These are phyloP conservation scores for Lacerta bilineata DNA, from an alignment of 2,797 vertebrate species.

Conservation along the genomic window DNA sequence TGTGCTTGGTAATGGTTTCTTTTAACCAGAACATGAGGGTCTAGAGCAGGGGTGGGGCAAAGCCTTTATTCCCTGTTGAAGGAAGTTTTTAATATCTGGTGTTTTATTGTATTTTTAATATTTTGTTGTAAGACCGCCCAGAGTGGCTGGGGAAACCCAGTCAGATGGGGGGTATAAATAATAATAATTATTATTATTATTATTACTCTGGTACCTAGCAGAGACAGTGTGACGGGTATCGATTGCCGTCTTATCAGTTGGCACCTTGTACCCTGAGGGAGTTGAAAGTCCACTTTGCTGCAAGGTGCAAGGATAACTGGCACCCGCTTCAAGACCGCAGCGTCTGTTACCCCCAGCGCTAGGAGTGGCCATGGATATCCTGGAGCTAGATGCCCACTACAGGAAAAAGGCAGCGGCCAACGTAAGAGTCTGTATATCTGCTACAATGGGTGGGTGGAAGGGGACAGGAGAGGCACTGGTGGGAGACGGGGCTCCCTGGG, in stretches of 20 bases:
- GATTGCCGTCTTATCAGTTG: constrained; percentile 13
- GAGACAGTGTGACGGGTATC: background rate
- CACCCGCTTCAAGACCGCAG: background rate
- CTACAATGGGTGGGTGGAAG: no score
- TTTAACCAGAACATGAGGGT: no score
- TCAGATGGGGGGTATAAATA: no score
- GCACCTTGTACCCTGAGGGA: constrained; percentile 6
- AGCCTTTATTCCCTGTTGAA: background rate
- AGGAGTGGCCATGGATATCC: constrained; percentile 28
- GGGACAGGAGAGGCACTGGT: background rate
- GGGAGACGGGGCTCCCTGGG: no score
- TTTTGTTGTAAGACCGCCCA: no score
- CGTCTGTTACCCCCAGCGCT: background rate
- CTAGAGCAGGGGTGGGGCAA: no score
- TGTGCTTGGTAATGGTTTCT: no score
- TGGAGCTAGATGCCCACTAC: constrained; percentile 32
- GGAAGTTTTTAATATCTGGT: no score
- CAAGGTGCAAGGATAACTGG: background rate
- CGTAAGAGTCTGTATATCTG: constrained; percentile 17
- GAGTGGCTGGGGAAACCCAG: no score
- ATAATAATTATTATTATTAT: no score
- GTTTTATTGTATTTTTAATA: no score
- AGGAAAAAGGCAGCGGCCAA: background rate
- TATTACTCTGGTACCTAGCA: background rate
- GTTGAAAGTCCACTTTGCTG: constrained; percentile 33